Evolutionary conservation across 1,140 invertebrate genomes (phyloP).

Genomic region (Ectropis grisescens): DNA sequence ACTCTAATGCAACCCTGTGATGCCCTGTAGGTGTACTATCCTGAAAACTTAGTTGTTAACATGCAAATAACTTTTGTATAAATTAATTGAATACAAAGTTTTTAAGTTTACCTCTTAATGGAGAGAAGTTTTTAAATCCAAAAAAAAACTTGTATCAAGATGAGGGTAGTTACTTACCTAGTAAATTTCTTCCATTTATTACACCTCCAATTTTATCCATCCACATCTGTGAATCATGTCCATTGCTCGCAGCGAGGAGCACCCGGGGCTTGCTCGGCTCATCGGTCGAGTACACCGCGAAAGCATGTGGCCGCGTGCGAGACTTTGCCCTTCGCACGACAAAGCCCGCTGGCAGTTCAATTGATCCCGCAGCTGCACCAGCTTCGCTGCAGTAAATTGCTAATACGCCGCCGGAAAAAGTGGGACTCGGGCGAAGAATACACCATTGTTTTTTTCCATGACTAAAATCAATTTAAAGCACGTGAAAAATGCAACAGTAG

Average conservation of each 20-base stretch:
- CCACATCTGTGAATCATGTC: conserved; percentile 47
- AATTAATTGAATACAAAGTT: too few relatives aligned
- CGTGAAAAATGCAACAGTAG: too few relatives aligned
- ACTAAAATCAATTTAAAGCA: conserved; percentile 41
- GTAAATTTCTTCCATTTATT: conserved; percentile 32
- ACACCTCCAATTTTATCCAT: conserved; percentile 54
- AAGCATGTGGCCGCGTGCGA: conserved; percentile 45
- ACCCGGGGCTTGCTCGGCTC: conserved; percentile 46
- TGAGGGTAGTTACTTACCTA: conserved; percentile 45
- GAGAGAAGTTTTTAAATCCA: too few relatives aligned
- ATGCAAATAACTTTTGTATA: too few relatives aligned
- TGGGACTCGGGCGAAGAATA: conserved; percentile 49
- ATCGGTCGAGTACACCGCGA: conserved; percentile 46
- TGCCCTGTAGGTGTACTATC: too few relatives aligned
- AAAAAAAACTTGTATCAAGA: too few relatives aligned
- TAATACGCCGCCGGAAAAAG: conserved; percentile 37
- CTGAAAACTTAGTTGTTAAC: too few relatives aligned
- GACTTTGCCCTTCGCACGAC: conserved; percentile 49
- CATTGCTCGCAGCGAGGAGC: conserved; percentile 36
- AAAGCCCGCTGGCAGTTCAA: conserved; percentile 42
- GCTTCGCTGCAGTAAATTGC: conserved; percentile 57
- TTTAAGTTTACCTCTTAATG: too few relatives aligned
- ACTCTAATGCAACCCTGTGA: too few relatives aligned
- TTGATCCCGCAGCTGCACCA: conserved; percentile 41
- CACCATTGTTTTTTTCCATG: conserved; percentile 63